These are phyloP conservation scores for Ptilodon capucinus DNA, from an alignment of 2,888 invertebrate species.

Conservation along the genomic window DNA sequence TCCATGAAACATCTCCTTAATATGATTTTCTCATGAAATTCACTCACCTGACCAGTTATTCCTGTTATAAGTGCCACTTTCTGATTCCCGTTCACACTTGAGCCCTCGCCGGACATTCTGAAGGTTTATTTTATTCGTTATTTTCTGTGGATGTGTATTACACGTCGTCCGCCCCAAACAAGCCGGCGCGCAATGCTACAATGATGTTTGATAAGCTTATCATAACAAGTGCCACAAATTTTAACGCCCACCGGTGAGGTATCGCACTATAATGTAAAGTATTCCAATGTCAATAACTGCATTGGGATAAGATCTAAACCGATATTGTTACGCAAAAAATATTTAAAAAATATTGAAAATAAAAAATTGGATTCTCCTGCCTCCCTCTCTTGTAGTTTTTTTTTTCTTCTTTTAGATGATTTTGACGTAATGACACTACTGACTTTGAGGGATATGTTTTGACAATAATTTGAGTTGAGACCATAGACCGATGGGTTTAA, in stretches of 20 bases:
- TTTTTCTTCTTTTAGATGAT: too few species aligned
- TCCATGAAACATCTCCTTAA: background rate
- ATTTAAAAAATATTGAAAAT: too few species aligned
- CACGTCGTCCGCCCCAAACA: slow-evolving; percentile 36
- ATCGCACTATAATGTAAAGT: background rate
- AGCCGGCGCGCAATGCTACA: slow-evolving; percentile 31
- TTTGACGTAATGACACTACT: too few species aligned
- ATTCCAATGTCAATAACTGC: background rate
- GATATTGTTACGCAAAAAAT: too few species aligned
- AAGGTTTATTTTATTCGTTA: background rate
- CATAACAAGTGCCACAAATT: slow-evolving; percentile 29
- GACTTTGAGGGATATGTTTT: too few species aligned
- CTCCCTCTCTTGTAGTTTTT: too few species aligned
- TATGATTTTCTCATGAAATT: slow-evolving; percentile 4
- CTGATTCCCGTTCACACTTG: slow-evolving; percentile 48
- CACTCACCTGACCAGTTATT: slow-evolving; percentile 96
- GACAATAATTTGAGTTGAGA: too few species aligned
- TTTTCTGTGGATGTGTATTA: slow-evolving; percentile 5
- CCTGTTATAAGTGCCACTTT: slow-evolving; percentile 97
- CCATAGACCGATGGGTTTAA: too few species aligned
- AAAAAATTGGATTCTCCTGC: too few species aligned
- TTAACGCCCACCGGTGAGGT: slow-evolving; percentile 14
- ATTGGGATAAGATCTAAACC: too few species aligned
- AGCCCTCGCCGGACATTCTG: slow-evolving; percentile 67
- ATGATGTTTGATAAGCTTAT: slow-evolving; percentile 40